Conservation (phyloP, 1,140 invertebrate species). For the Babylonia areolata region DNA sequence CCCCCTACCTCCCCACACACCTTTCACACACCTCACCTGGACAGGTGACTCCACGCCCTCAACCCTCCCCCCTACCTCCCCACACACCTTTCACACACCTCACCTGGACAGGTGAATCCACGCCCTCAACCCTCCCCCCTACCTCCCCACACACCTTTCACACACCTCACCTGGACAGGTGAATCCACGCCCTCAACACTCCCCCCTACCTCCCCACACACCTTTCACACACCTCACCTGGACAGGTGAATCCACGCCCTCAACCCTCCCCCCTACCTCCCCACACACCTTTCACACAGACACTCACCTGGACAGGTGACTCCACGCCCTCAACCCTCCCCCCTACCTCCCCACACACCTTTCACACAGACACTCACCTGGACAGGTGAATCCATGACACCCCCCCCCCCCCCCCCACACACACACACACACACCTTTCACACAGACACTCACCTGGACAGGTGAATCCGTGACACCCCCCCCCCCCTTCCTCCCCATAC, state of each 20-base stretch:
- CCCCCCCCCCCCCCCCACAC: not conserved
- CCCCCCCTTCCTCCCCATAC: not conserved
- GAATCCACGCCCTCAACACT: not conserved
- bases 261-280: not conserved
- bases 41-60: not conserved
- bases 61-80: not conserved
- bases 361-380: not conserved
- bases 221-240: not conserved
- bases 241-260: not conserved
- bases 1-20: not conserved
- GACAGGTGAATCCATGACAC: not conserved
- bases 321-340: not conserved
- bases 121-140: not conserved
- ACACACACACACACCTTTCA: not conserved
- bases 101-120: not conserved
- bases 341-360: not conserved
- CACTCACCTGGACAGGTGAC: not conserved
- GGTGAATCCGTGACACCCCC: not conserved
- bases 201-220: not conserved
- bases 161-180: not conserved
- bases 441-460: not conserved
- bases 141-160: not conserved
- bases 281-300: not conserved
- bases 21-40: not conserved
- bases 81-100: not conserved